Conservation (phyloP, 53 echinoderm and acorn worm genomes). For the Echinometra lucunter region DNA sequence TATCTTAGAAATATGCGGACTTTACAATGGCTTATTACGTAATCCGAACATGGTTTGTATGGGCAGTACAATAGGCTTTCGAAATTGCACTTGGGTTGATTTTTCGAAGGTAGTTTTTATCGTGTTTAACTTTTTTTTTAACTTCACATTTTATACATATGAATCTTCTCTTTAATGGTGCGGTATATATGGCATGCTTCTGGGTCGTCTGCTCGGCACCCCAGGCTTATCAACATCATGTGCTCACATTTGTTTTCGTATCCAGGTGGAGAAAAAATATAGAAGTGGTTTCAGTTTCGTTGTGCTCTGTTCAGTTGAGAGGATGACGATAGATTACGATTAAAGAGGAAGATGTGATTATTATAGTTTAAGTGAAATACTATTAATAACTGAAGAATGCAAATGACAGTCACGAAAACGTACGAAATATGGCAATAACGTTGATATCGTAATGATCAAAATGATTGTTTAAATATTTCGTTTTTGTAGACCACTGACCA, state of each 20-base stretch:
- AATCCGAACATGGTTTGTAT: too few relatives aligned
- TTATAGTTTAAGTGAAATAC: background rate
- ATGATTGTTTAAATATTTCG: background rate
- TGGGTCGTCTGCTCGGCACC: background rate
- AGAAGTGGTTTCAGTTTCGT: constrained; percentile 29
- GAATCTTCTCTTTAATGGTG: background rate
- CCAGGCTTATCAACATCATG: constrained; percentile 4
- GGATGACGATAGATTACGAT: background rate
- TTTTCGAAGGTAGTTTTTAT: too few relatives aligned
- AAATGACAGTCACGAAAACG: background rate
- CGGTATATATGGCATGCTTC: background rate
- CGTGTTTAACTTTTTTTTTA: too few relatives aligned
- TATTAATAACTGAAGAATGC: background rate
- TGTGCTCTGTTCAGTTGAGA: background rate
- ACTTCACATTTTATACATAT: too few relatives aligned
- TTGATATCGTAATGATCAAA: background rate
- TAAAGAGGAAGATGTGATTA: background rate
- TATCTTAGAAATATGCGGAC: too few relatives aligned
- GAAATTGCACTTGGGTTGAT: too few relatives aligned
- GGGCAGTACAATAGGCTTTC: too few relatives aligned
- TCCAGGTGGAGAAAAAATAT: constrained; percentile 13
- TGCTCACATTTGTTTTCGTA: constrained; percentile 17
- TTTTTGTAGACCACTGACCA: background rate
- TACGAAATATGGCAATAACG: background rate
- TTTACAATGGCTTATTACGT: too few relatives aligned